Evolutionary conservation across 2,797 vertebrate genomes (phyloP), one percentile per base, ranked within the genome.

Genomic region (Labeo calbasu): DNA sequence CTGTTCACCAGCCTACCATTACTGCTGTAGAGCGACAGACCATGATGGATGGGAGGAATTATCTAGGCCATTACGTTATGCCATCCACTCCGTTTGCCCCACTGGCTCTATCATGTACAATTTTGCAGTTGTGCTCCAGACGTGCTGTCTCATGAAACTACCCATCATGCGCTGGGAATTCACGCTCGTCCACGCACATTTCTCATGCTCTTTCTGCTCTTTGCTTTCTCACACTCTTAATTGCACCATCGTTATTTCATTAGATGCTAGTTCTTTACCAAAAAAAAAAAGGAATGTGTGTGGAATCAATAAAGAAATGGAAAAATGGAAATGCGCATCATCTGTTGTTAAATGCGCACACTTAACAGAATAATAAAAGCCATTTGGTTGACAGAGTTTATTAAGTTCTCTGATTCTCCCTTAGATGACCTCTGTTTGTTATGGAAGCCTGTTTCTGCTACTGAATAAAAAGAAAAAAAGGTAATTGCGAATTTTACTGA

Each of bases 41-140:
- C 19, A 63, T 82, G 80, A 82, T 82, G 80, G 70, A 82, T 82
- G 70, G 28, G 46, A 65, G 70, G 59, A 82, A 82, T 82, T 82
- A 82, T 53, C 80, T 15, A 65, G 46, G n/a, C 13, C 46, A 82
- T 82, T 82, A 82, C 28, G 10, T 53, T 72, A 82, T 82, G 59
- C 70, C 70, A 75, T 82, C 70, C 21, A 17, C 70, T 75, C 21
- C 43, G 36, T 51, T 65, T 73, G 12, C 57, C 80, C 57, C 70
- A 82, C 57, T 65, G 43, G 57, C 46, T 50, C 43, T 5, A 82
- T 75, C 57, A 75, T 65, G 25, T 75, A 53, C 25, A 82, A 82
- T 75, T 75, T 51, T 10, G 2, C 13, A 63, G 19, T 78, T 63
- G 43, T 78, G n/a, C 40, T 73, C 57, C 57, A 75, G 55, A 79